These are phyloP conservation scores for Ornithoptera priamus DNA, from an alignment of 2,888 invertebrate genomes.

Conservation along the genomic window DNA sequence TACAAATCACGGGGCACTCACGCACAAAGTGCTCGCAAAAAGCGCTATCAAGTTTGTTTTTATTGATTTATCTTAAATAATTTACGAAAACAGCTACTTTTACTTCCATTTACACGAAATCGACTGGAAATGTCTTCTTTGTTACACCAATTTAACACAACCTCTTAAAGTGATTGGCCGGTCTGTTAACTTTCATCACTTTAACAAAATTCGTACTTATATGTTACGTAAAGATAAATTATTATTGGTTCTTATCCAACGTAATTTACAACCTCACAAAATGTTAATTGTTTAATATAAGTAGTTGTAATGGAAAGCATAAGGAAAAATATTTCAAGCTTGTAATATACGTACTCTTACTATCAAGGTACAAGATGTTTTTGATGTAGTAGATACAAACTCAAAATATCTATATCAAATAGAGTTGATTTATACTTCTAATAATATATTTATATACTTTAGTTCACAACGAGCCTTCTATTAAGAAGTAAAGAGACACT, in stretches of 20 bases:
- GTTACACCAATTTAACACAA: conserved; percentile 38
- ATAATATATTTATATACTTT: no score
- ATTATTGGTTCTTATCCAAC: not conserved
- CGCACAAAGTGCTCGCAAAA: conserved; percentile 65
- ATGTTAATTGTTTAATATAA: not conserved
- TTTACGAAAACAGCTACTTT: conserved; percentile 65
- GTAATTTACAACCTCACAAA: not conserved
- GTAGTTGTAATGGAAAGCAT: not conserved
- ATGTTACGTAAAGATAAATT: conserved; percentile 5
- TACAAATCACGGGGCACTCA: conserved; percentile 70
- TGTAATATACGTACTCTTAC: no score
- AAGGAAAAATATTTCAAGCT: not conserved
- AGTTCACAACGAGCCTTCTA: no score
- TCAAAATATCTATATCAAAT: not conserved
- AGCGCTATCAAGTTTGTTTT: conserved; percentile 53
- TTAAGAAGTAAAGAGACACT: no score
- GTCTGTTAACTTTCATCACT: conserved; percentile 37
- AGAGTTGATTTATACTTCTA: no score
- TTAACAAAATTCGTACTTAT: conserved; percentile 34
- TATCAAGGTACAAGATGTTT: no score
- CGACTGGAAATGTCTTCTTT: conserved; percentile 37
- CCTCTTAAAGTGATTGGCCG: conserved; percentile 45
- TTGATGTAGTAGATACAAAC: not conserved
- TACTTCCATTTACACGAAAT: conserved; percentile 62
- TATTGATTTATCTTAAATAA: conserved; percentile 61